Evolutionary conservation across 2,888 invertebrate genomes (phyloP).

Genomic region (Conus canariensis): DNA sequence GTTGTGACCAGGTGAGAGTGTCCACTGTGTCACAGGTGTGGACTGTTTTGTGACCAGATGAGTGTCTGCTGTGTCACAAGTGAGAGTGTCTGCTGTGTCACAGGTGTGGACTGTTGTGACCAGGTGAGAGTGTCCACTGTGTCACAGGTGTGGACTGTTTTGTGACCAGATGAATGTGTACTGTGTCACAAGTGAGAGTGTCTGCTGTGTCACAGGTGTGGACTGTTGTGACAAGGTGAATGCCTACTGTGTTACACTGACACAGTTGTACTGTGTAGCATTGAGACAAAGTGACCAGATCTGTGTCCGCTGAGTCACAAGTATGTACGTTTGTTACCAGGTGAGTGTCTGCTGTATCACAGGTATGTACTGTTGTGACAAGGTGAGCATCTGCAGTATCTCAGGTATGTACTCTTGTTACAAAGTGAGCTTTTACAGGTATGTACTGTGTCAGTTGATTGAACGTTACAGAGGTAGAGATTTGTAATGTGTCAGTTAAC

Average conservation of each 20-base stretch:
- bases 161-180: background rate
- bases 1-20: background rate
- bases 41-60: background rate
- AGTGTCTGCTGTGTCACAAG: background rate
- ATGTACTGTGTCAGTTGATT: no score
- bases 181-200: background rate
- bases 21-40: background rate
- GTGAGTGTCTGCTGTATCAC: background rate
- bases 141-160: background rate
- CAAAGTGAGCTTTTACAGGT: no score
- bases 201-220: background rate
- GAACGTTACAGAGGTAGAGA: no score
- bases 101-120: background rate
- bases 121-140: background rate
- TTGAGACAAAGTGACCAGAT: background rate
- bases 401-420: no score
- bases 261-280: background rate
- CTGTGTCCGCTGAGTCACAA: background rate
- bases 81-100: background rate
- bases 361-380: no score
- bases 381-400: no score
- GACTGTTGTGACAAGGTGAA: background rate
- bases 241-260: background rate
- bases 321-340: background rate
- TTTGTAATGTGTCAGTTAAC: no score